phyloP scores from a whole-genome alignment of 2,113 vertebrate species.

The Phylloscopus trochilus region DNA sequence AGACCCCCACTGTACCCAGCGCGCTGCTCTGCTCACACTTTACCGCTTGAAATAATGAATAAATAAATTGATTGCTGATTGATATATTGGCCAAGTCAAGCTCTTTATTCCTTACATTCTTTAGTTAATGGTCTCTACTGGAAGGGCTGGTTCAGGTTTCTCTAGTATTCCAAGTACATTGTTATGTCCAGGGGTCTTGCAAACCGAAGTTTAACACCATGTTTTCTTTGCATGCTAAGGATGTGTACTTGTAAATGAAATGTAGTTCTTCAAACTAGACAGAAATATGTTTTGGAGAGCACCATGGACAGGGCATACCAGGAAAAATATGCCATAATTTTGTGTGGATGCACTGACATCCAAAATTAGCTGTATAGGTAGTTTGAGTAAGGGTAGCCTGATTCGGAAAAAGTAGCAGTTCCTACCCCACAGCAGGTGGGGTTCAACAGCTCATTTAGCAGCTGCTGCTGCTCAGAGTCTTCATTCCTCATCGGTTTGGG shows the following conservation, averaged over 20 bases:
- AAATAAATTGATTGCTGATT: too few relatives aligned
- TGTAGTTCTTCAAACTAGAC: neutral
- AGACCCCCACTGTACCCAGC: too few relatives aligned
- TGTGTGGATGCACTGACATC: neutral
- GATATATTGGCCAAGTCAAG: too few relatives aligned
- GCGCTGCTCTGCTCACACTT: too few relatives aligned
- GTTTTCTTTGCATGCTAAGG: neutral
- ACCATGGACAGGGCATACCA: neutral
- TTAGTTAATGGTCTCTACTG: neutral
- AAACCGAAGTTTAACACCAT: neutral
- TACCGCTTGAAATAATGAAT: too few relatives aligned
- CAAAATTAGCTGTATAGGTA: neutral
- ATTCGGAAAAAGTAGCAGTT: neutral
- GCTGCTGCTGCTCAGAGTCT: neutral
- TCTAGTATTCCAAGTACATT: neutral
- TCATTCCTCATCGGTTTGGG: accelerated
- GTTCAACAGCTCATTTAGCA: neutral
- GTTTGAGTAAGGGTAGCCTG: neutral
- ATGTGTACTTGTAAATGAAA: neutral
- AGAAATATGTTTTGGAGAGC: neutral
- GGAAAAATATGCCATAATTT: neutral
- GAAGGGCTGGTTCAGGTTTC: neutral
- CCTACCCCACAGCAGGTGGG: neutral
- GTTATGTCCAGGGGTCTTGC: neutral
- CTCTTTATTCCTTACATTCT: neutral